Conservation (phyloP, 2,797 vertebrate genomes). For the Hylomyscus alleni region DNA sequence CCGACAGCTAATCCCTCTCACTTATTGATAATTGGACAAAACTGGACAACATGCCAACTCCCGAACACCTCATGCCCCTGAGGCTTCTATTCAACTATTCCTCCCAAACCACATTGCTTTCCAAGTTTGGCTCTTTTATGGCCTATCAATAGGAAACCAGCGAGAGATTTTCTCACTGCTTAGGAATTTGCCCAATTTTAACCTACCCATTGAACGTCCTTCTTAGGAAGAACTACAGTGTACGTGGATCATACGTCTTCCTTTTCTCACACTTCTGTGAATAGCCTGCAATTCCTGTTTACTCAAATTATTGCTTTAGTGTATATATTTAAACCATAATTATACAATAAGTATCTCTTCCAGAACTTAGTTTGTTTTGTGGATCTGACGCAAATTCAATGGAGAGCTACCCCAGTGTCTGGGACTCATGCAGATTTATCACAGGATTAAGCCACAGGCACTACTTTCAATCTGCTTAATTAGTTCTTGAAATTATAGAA, state of each 20-base stretch:
- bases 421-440: constrained; percentile 70
- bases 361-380: constrained; percentile 73
- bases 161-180: constrained; percentile 89
- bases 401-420: constrained; percentile 63
- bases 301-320: constrained; percentile 71
- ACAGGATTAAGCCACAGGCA: constrained; percentile 75
- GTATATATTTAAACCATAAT: constrained; percentile 80
- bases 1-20: constrained; percentile 90
- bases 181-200: constrained; percentile 89
- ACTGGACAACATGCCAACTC: constrained; percentile 89
- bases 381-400: constrained; percentile 69
- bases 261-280: constrained; percentile 77
- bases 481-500: constrained; percentile 80
- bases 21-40: constrained; percentile 92
- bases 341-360: constrained; percentile 78
- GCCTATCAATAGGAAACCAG: constrained; percentile 88
- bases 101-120: constrained; percentile 87
- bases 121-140: constrained; percentile 91
- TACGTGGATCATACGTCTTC: constrained; percentile 69
- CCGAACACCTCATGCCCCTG: constrained; percentile 86
- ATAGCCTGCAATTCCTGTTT: constrained; percentile 70
- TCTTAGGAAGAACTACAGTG: constrained; percentile 80
- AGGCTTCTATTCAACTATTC: constrained; percentile 88
- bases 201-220: constrained; percentile 83
- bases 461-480: constrained; percentile 78